A percentile compares a stretch with the other conserved stretches of the same genome.
phyloP scores from a whole-genome alignment of 2,888 invertebrate species.

The Melinaea menophilus region DNA sequence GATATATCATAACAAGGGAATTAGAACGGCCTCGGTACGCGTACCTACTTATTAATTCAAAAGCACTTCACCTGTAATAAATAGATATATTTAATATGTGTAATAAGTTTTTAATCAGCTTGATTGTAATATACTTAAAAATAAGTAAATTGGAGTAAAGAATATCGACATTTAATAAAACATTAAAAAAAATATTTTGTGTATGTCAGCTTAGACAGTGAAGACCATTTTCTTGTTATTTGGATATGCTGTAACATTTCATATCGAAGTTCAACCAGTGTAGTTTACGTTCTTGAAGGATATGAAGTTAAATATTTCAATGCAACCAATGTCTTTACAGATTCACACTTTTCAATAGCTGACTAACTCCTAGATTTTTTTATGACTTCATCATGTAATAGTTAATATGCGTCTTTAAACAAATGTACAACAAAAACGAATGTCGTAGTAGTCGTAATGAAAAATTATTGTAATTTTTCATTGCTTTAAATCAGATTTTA shows the following conservation, averaged over 20 bases:
- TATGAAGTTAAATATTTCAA: neutral
- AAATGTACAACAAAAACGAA: too few species aligned
- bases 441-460: too few species aligned
- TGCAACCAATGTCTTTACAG: neutral
- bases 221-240: too few species aligned
- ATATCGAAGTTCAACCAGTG: too few species aligned
- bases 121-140: neutral
- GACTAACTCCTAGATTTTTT: too few species aligned
- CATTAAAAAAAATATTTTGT: neutral
- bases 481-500: neutral
- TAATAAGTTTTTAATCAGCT: neutral
- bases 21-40: too few species aligned
- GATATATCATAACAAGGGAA: too few species aligned
- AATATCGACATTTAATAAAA: neutral
- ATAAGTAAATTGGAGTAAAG: neutral
- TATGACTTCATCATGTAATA: too few species aligned
- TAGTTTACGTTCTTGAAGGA: neutral
- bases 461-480: too few species aligned
- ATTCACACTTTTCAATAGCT: too few species aligned
- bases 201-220: neutral
- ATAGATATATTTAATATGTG: neutral
- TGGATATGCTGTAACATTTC: too few species aligned
- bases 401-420: too few species aligned
- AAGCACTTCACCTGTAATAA: constrained; percentile 2
- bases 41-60: neutral